Base-by-base conservation (phyloP, 53 echinoderm and acorn worm species). In the Holothuria leucospilota region DNA sequence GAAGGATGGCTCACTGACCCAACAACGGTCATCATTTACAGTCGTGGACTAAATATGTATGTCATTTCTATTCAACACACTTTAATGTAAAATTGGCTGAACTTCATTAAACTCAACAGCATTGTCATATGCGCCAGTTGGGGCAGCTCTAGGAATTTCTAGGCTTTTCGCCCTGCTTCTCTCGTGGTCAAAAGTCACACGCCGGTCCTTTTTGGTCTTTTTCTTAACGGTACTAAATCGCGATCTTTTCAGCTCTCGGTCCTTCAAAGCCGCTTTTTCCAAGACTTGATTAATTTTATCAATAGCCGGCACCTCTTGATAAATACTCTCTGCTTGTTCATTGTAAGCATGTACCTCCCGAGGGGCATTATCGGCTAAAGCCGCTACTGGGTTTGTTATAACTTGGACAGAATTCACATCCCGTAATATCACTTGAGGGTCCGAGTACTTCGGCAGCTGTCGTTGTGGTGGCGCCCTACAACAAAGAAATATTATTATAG, bases 351-450 rank as follows among this genome's bases (percentile, higher is more conserved):
- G 27, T 75, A 75, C 63, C 51, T 40, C 24, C 15, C 46, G 1
- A 28, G 75, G 18, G 39, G 24, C 52, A 53, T 52, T 46, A 8
- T 46, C 78, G 11, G 24, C 16, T 40, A 14, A 87, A 10, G 83
- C 77, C 13, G 87, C 86, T 9, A 78, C 70, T 0, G 94, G 94
- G 56, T 94, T 94, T 58, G 87, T 71, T 81, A 94, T 94, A 75
- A 94, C 94, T 69, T 92, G 81, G 27, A 90, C 92, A 6, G 88
- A 69, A 61, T 92, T 87, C 20, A 94, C 90, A 65, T 88, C 89
- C 51, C 90, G 87, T 5, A 91, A 77, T 60, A 94, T 88, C 30
- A 92, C 90, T 49, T 87, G 85, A 0, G 94, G 91, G 58, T 94
- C 90, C 49, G 87, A 85, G 39, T 89, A 85, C 14, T 84, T 77